phyloP scores from a whole-genome alignment of 2,797 vertebrate genomes.

The Dromococcyx pavoninus region DNA sequence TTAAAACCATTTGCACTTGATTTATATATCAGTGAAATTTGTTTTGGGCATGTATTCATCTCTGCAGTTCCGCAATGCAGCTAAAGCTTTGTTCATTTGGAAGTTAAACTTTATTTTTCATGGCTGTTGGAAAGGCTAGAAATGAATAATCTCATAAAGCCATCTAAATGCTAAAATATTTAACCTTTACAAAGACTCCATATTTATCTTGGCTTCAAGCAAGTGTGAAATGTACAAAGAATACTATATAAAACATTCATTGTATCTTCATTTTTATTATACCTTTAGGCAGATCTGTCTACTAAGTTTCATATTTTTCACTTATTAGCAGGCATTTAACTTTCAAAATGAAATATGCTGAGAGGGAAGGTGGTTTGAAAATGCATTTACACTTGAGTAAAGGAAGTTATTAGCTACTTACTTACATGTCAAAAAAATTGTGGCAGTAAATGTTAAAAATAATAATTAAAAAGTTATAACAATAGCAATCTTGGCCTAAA shows the following conservation, averaged over 20 bases:
- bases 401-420: background rate
- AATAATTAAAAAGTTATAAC: background rate
- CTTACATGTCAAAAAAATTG: background rate
- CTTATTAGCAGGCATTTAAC: constrained; percentile 43
- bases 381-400: constrained; percentile 3
- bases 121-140: constrained; percentile 11
- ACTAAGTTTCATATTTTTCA: background rate
- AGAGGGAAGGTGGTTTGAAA: background rate
- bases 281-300: background rate
- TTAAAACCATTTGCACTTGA: background rate
- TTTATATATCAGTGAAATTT: background rate
- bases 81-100: constrained; percentile 39
- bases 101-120: constrained; percentile 58
- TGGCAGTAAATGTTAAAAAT: background rate
- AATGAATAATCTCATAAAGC: constrained; percentile 60
- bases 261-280: constrained; percentile 38
- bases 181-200: constrained; percentile 57
- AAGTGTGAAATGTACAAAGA: constrained; percentile 3
- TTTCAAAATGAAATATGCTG: background rate
- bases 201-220: constrained; percentile 51
- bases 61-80: background rate
- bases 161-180: constrained; percentile 63
- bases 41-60: background rate
- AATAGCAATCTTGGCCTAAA: background rate
- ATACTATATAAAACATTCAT: constrained; percentile 45